Evolutionary conservation across 2,797 vertebrate genomes (phyloP).

Genomic region (Anas acuta): DNA sequence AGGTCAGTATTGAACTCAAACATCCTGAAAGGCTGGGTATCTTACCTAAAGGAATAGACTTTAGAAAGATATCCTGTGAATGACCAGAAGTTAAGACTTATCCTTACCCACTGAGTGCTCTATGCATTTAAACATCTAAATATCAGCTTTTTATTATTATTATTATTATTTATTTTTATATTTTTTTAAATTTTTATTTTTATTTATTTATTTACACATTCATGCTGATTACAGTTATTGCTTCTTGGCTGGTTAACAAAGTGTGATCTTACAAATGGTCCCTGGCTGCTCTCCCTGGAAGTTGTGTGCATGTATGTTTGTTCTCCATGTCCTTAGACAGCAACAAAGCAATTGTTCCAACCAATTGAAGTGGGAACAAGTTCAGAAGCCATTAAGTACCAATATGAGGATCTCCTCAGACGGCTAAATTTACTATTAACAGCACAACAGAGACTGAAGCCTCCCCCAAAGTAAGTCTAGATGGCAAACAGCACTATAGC

Average conservation of each 20-base stretch:
- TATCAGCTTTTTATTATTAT: background rate
- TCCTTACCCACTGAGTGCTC: background rate
- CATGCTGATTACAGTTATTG: background rate
- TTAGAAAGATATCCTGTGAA: background rate
- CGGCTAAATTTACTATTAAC: conserved; percentile 45
- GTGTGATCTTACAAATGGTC: background rate
- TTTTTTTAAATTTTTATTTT: too few relatives aligned
- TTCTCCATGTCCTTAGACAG: conserved; percentile 11
- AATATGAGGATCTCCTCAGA: conserved; percentile 24
- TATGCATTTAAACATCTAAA: background rate
- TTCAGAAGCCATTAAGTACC: conserved; percentile 39
- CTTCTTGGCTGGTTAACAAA: conserved; percentile 9
- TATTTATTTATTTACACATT: background rate
- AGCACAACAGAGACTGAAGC: conserved; percentile 18
- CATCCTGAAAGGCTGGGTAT: background rate
- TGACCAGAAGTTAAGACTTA: background rate
- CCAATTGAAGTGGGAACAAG: background rate
- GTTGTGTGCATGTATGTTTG: background rate
- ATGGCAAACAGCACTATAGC: background rate
- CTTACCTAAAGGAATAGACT: background rate
- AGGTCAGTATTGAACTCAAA: background rate
- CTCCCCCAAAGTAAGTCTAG: conserved; percentile 41
- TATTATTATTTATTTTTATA: too few relatives aligned
- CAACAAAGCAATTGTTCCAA: conserved; percentile 16
- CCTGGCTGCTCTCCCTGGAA: background rate